Conservation (phyloP, 2,113 vertebrate genomes). For the Ochotona princeps region DNA sequence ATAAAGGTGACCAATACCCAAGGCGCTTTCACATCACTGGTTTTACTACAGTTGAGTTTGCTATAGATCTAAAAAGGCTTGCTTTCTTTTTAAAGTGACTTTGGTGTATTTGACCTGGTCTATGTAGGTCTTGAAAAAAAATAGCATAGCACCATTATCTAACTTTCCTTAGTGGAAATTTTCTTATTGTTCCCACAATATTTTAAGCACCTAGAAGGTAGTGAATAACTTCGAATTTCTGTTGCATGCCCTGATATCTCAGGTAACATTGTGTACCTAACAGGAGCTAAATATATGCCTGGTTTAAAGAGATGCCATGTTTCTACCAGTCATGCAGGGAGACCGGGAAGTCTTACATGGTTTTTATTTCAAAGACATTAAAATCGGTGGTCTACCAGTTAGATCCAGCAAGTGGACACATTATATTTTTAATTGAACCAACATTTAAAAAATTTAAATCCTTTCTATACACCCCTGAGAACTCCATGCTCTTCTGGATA, state of each 20-base stretch:
- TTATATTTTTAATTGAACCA: neutral
- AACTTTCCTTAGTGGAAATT: conserved; percentile 15
- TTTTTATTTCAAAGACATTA: conserved; percentile 31
- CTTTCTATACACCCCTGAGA: neutral
- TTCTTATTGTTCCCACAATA: neutral
- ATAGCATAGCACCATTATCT: neutral
- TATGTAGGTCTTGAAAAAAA: neutral
- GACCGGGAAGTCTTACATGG: neutral
- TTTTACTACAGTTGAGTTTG: neutral
- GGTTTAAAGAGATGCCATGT: neutral
- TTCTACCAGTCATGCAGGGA: neutral
- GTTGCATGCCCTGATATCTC: neutral
- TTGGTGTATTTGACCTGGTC: neutral
- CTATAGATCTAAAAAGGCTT: conserved; percentile 17
- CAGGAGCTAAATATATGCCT: neutral
- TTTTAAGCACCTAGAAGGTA: conserved; percentile 16
- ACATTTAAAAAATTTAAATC: neutral
- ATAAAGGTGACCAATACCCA: neutral
- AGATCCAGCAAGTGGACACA: conserved; percentile 6
- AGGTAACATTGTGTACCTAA: neutral
- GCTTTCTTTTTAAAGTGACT: conserved; percentile 35
- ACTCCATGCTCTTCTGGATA: neutral
- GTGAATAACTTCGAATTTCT: conserved; percentile 8
- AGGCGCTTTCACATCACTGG: neutral
- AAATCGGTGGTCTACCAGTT: neutral